phyloP scores from a whole-genome alignment of 2,113 vertebrate genomes.

The Dromas ardeola region DNA sequence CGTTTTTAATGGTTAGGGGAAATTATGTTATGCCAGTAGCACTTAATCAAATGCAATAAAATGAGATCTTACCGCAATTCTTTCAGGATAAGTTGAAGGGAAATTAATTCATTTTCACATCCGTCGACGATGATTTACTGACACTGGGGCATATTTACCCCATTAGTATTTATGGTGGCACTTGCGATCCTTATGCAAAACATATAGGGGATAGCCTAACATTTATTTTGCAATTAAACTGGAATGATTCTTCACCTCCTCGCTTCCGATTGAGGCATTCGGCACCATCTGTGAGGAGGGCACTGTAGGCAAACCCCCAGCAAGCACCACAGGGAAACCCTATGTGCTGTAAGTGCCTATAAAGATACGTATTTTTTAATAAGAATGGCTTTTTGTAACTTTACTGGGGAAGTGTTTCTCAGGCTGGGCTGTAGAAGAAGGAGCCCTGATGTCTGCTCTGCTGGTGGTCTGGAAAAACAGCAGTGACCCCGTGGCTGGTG shows the following conservation, averaged over 20 bases:
- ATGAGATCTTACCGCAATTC: background rate
- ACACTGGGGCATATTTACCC: background rate
- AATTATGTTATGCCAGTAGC: background rate
- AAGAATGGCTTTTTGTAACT: background rate
- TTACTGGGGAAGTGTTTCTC: background rate
- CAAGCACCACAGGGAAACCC: background rate
- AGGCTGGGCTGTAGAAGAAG: background rate
- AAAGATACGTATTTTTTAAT: background rate
- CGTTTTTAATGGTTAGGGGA: background rate
- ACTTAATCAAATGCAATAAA: conserved; percentile 32
- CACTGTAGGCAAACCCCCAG: background rate
- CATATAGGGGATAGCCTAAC: background rate
- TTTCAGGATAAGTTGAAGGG: background rate
- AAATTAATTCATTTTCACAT: conserved; percentile 13
- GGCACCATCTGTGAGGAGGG: background rate
- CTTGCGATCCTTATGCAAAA: background rate
- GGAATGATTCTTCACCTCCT: background rate
- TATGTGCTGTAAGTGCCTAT: background rate
- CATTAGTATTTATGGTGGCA: conserved; percentile 1
- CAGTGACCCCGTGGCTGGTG: background rate
- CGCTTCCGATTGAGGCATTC: fast-evolving
- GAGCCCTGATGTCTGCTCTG: background rate
- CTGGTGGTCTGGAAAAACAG: background rate
- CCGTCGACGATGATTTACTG: background rate
- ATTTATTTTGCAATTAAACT: conserved; percentile 3